phyloP scores from a whole-genome alignment of 2,113 vertebrate genomes.

The Struthidea cinerea region DNA sequence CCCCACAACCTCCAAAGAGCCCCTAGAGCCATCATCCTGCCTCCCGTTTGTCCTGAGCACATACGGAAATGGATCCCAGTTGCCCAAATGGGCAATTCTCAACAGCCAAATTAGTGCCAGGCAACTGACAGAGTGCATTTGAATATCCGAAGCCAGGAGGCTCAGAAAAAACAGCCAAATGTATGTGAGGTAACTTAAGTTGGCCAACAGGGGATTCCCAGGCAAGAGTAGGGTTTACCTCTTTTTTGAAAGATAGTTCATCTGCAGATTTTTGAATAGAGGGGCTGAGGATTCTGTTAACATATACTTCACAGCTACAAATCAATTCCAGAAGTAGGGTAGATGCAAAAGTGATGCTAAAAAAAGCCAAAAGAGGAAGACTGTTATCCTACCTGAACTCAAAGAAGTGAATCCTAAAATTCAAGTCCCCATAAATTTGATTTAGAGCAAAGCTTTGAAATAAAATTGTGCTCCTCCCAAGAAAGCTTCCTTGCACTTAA shows the following conservation, averaged over 20 bases:
- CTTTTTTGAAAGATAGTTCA: neutral
- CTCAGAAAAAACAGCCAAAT: neutral
- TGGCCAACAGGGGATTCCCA: neutral
- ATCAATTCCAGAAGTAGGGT: neutral
- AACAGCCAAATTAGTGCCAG: neutral
- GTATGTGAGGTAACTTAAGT: neutral
- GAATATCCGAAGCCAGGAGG: neutral
- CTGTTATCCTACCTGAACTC: neutral
- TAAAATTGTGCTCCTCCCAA: neutral
- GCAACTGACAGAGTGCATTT: neutral
- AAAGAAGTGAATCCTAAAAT: neutral
- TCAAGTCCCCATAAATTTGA: neutral
- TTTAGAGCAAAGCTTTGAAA: neutral
- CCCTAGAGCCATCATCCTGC: neutral
- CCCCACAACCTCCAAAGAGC: neutral
- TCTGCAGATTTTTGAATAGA: neutral
- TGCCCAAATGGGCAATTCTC: neutral
- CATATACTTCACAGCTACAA: neutral
- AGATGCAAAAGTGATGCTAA: neutral
- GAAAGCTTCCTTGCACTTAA: neutral
- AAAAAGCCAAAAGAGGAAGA: neutral
- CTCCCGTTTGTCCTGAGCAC: neutral
- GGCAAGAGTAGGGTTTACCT: neutral
- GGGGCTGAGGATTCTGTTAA: neutral
- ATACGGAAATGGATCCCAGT: fast-evolving